A percentile compares a stretch with the other conserved stretches of the same genome.
Conservation (phyloP, 1,140 invertebrate genomes). For the Amyelois transitella region DNA sequence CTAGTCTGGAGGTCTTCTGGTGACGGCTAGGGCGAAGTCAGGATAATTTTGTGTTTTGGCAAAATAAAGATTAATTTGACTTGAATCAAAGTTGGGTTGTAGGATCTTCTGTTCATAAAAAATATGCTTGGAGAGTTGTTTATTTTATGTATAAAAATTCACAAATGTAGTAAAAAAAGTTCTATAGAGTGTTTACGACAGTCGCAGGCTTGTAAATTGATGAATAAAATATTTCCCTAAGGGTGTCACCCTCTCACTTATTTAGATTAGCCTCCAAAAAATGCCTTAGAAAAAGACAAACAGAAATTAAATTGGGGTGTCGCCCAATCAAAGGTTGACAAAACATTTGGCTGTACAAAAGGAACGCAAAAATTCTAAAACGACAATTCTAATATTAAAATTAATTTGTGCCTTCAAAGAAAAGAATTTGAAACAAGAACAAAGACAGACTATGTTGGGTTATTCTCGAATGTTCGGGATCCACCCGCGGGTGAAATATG, state of each 20-base stretch:
- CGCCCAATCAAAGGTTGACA: constrained; percentile 16
- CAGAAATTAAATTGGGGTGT: neutral
- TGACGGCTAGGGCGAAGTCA: no score
- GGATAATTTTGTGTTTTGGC: no score
- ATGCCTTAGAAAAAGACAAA: neutral
- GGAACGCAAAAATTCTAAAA: constrained; percentile 9
- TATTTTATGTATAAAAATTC: no score
- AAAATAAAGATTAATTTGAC: no score
- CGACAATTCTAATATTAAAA: constrained; percentile 31
- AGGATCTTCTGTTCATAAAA: no score
- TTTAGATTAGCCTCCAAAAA: neutral
- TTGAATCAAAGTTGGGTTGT: no score
- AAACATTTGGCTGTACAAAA: constrained; percentile 11
- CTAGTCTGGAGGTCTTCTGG: no score
- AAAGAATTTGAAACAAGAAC: constrained; percentile 50
- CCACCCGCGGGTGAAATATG: constrained; percentile 42
- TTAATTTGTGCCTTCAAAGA: constrained; percentile 45
- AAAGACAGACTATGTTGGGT: constrained; percentile 40
- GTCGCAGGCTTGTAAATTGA: neutral
- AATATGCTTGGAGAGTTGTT: no score
- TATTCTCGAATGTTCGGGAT: constrained; percentile 24
- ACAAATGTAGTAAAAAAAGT: no score
- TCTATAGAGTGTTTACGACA: no score
- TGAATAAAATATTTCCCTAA: neutral
- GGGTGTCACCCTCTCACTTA: neutral